A percentile compares a stretch with the other conserved stretches of the same genome.
phyloP scores from a whole-genome alignment of 1,140 invertebrate genomes.

The Halesus radiatus region DNA sequence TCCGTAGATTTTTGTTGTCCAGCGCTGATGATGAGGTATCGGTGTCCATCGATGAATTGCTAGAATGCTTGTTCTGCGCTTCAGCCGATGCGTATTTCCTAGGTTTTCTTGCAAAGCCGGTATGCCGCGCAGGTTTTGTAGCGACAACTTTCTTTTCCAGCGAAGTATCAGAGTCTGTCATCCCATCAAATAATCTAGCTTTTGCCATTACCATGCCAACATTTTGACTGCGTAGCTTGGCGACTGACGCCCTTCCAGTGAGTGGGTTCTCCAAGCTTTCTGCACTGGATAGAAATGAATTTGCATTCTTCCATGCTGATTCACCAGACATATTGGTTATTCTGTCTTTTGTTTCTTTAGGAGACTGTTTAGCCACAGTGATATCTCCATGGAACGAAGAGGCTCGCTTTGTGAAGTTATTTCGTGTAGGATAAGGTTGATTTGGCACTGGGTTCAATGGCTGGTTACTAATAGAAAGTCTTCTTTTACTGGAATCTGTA shows the following conservation, averaged over 20 bases:
- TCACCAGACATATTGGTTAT: constrained; percentile 9
- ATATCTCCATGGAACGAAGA: constrained; percentile 53
- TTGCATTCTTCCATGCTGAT: constrained; percentile 46
- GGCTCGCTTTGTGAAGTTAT: constrained; percentile 39
- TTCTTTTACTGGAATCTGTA: constrained; percentile 25
- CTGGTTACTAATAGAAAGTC: constrained; percentile 21
- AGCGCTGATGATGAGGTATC: constrained; percentile 31
- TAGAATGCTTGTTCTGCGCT: constrained; percentile 12
- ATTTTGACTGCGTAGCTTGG: constrained; percentile 75
- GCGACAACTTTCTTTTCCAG: constrained; percentile 47
- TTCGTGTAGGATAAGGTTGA: constrained; percentile 13
- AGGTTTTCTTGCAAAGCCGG: constrained; percentile 54
- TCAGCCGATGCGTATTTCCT: constrained; percentile 38
- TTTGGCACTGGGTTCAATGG: neutral
- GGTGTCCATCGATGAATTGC: constrained; percentile 27
- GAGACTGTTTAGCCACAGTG: constrained; percentile 25
- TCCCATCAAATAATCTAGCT: constrained; percentile 75
- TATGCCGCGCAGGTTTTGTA: constrained; percentile 32
- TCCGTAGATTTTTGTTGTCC: constrained; percentile 42
- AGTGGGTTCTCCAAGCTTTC: constrained; percentile 48
- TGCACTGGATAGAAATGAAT: constrained; percentile 41
- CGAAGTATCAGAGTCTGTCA: constrained; percentile 59
- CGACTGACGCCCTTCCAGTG: constrained; percentile 73
- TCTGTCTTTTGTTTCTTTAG: constrained; percentile 27
- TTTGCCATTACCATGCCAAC: constrained; percentile 79